Conservation (phyloP, 2,113 vertebrate species). For the Rhombomys opimus region DNA sequence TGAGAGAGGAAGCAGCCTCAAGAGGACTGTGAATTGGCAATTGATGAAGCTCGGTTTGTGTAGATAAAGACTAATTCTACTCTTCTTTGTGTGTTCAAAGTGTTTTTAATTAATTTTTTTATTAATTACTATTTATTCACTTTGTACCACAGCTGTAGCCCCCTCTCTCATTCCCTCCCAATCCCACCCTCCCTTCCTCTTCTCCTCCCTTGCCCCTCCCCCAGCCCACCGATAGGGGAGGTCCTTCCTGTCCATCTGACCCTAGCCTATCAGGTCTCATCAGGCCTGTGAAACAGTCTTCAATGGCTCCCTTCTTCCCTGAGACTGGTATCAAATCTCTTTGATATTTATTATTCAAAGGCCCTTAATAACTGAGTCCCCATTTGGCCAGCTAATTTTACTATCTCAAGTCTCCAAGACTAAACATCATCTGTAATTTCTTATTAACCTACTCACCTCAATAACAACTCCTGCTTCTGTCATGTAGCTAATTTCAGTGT, state of each 20-base stretch:
- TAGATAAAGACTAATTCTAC: neutral
- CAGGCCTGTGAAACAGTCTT: neutral
- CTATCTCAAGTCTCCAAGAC: neutral
- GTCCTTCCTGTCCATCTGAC: too few species aligned
- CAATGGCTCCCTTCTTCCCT: neutral
- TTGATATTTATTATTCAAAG: slow-evolving; percentile 26
- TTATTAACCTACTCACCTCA: neutral
- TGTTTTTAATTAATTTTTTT: neutral
- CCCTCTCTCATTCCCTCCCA: too few species aligned
- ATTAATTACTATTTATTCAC: too few species aligned
- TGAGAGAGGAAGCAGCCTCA: neutral
- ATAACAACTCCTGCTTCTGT: neutral
- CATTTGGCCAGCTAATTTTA: slow-evolving; percentile 13
- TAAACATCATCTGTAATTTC: slow-evolving; percentile 33
- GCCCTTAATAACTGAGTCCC: neutral
- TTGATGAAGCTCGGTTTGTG: neutral
- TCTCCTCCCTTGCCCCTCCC: too few species aligned
- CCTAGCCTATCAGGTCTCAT: too few species aligned
- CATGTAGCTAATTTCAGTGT: neutral
- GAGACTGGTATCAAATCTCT: neutral
- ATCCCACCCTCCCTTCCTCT: too few species aligned
- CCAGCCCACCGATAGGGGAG: too few species aligned
- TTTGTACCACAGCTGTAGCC: too few species aligned
- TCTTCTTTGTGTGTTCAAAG: neutral
- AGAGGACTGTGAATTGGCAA: neutral